Evolutionary conservation across 92 coral and sea anemone genomes (phyloP).

Genomic region (Galaxea fascicularis): DNA sequence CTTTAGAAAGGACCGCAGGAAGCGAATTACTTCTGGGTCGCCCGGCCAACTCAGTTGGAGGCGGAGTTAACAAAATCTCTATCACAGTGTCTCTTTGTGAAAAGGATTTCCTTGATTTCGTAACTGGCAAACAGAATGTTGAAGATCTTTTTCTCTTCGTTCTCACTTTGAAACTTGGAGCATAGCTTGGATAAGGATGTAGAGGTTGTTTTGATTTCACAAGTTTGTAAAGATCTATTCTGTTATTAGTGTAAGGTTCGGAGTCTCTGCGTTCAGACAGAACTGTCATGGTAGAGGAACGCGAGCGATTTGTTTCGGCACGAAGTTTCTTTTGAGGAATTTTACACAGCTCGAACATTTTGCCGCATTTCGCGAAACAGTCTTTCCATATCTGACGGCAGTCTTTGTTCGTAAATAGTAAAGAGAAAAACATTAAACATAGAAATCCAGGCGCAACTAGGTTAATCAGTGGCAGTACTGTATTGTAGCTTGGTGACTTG

Average conservation of each 20-base stretch:
- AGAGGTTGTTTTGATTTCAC: neutral
- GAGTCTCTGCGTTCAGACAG: constrained; percentile 63
- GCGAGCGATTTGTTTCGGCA: constrained; percentile 57
- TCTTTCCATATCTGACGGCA: constrained; percentile 86
- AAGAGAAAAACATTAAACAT: constrained; percentile 85
- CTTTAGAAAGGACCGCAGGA: constrained; percentile 2
- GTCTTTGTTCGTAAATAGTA: constrained; percentile 92
- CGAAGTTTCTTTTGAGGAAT: constrained; percentile 31
- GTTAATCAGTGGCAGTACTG: constrained; percentile 67
- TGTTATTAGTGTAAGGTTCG: constrained; percentile 22
- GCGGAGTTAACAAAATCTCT: neutral
- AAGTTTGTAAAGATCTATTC: neutral
- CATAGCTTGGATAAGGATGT: neutral
- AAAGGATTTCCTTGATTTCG: neutral
- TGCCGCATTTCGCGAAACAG: constrained; percentile 37
- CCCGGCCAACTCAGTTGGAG: neutral
- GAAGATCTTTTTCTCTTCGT: constrained; percentile 15
- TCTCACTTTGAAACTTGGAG: neutral
- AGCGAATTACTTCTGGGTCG: constrained; percentile 28
- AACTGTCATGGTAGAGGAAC: constrained; percentile 75
- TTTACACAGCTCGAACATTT: neutral
- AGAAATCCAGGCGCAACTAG: constrained; percentile 89
- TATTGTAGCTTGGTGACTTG: constrained; percentile 60
- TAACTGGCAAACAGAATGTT: constrained; percentile 2
- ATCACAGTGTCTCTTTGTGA: neutral